phyloP scores from a whole-genome alignment of 1,140 invertebrate genomes.

The Heliothis virescens region DNA sequence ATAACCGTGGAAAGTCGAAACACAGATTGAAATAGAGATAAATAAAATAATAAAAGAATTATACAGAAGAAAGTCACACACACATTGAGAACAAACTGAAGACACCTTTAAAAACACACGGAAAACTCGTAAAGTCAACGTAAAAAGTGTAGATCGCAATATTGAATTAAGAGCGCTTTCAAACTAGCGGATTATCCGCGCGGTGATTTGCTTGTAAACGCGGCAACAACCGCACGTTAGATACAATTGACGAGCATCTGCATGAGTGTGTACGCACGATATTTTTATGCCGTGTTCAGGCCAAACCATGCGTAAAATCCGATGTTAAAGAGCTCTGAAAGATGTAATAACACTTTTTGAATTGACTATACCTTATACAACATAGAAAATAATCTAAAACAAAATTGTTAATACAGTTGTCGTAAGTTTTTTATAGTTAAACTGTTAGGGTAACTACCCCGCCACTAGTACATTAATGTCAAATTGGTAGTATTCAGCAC shows the following conservation, averaged over 20 bases:
- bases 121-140: conserved; percentile 29
- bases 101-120: conserved; percentile 40
- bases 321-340: too few species aligned
- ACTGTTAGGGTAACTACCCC: conserved; percentile 41
- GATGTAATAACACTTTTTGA: not conserved
- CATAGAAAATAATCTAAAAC: conserved; percentile 17
- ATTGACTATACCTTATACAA: conserved; percentile 30
- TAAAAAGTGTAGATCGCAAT: not conserved
- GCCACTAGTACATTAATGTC: conserved; percentile 25
- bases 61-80: conserved; percentile 22
- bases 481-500: conserved; percentile 39
- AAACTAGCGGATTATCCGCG: too few species aligned
- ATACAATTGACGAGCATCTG: not conserved
- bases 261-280: not conserved
- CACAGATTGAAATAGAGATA: not conserved
- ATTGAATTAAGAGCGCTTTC: too few species aligned
- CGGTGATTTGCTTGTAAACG: too few species aligned
- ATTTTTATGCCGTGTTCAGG: not conserved
- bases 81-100: conserved; percentile 41
- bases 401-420: conserved; percentile 31
- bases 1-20: conserved; percentile 18
- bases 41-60: conserved; percentile 14
- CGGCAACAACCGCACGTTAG: too few species aligned
- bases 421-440: conserved; percentile 31
- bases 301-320: not conserved